Evolutionary conservation across 1,140 invertebrate species (phyloP), one percentile per base, ranked within the genome.

Genomic region (Meloidogyne chitwoodi): DNA sequence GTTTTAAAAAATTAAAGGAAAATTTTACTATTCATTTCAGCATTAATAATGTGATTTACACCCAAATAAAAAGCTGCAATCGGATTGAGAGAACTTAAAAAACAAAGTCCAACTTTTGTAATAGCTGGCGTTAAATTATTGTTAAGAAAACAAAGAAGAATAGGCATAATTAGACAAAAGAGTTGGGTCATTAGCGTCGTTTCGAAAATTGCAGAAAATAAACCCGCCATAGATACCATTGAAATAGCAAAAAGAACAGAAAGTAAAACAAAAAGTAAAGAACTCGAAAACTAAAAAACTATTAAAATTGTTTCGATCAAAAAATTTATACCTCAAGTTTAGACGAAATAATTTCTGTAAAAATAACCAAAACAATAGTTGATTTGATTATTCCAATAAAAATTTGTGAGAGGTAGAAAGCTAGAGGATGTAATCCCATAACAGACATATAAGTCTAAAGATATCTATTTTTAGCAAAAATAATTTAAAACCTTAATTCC

Each of bases 381-480:
- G 84, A 68, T 77, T 82, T 82, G 14, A 81, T 24, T 19, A 68
- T n/a, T 19, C 78, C 81, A 56, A 81, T 71, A 16, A 84, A 14
- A 75, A 83, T 81, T 56, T 82, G 81, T 5, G 81, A 80, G 14
- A 48, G 74, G 38, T 82, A 82, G 29, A 82, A 82, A 14, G 82
- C 82, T 22, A 76, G 62, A 11, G 81, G 76, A 38, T 82, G 56
- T 27, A 82, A 64, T 24, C 81, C 81, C 81, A 82, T 82, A 12
- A 83, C 82, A 64, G 83, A 66, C 82, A 82, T 82, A 56, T 83
- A 84, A 24, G 81, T 83, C 74, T 80, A 66, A 65, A 82, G n/a
- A 10, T 16, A 24, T 14, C n/a, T 12, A 31, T 5, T 56, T 75
- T 16, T 44, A 61, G 10, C 10, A 16, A 65, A 66, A 10, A 27